Base-by-base conservation (phyloP, 1,140 invertebrate species). In the Charaxes varanes region DNA sequence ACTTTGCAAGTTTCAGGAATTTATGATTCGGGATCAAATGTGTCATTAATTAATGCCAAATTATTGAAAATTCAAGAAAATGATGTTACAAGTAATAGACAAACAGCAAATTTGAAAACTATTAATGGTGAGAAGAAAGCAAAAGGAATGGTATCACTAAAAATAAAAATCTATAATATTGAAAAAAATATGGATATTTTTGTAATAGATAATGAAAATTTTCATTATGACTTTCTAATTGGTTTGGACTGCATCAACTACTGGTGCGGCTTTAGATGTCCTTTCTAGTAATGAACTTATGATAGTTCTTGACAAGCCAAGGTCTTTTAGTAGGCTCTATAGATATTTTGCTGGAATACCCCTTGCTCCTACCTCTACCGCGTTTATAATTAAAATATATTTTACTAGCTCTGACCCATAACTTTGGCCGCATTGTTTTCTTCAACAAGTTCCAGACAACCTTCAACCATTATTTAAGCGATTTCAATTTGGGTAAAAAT, bases 1-100 rank as follows among this genome's bases (percentile, higher is more conserved):
- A 43, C 22, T 23, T 43, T 50, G 43, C 18, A 50, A 21, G 43
- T 42, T 16, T 27, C 13, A 19, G 47, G 24, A 47, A 44, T 56
- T 30, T 51, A 56, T 41, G 47, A 47, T 38, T 48, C 36, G 6
- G 43, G 47, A 14, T 51, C 40, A 34, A 51, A 52, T 41, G 12
- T 32, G 10, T 41, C 27, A 15, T 41, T 31, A 21, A 30, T 30
- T 8, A 41, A 41, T 41, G 8, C 37, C 22, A 41, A 16, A 16
- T 32, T 41, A 8, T 23, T 41, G 16, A 22, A 19, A 14, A 41
- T 41, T 31, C 13, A 28, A 12, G 2, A 5, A 26, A 27, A 22
- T 22, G 7, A 28, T 22, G 4, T 2, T 21, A 31, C 18, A 30
- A 18, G 12, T 28, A 19, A 19, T 28, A 31, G 10, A 17, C 15